Evolutionary conservation across 2,888 invertebrate species (phyloP).

Genomic region (Timema podura): DNA sequence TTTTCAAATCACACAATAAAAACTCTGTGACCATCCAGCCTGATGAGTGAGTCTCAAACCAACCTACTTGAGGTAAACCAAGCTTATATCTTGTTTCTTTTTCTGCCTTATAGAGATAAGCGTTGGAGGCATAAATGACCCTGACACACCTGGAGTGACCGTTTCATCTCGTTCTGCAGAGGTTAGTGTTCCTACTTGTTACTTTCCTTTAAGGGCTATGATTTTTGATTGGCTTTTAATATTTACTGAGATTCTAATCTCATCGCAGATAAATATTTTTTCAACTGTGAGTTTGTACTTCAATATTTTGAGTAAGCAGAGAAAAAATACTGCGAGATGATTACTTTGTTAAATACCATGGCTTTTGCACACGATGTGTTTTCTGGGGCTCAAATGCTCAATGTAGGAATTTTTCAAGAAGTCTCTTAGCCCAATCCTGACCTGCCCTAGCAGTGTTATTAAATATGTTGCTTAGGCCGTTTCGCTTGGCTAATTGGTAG

Average conservation of each 20-base stretch:
- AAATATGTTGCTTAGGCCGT: neutral
- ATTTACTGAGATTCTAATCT: neutral
- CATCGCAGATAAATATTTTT: neutral
- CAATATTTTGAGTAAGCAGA: neutral
- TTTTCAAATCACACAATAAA: neutral
- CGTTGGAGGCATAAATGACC: constrained; percentile 20
- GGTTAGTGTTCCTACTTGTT: neutral
- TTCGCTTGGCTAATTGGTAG: neutral
- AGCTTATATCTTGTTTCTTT: too few relatives aligned
- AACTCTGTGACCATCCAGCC: too few relatives aligned
- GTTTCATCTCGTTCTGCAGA: neutral
- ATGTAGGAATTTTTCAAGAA: neutral
- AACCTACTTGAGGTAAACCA: too few relatives aligned
- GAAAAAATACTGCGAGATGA: neutral
- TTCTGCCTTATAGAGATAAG: constrained; percentile 9
- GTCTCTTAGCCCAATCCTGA: neutral
- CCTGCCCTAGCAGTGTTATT: neutral
- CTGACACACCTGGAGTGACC: neutral
- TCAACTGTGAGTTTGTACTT: neutral
- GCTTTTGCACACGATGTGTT: too few relatives aligned
- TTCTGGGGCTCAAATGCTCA: neutral
- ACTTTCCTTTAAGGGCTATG: neutral
- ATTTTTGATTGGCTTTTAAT: neutral
- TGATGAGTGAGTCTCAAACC: too few relatives aligned
- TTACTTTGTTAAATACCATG: neutral